Conservation (phyloP, 1,140 invertebrate genomes). For the Paracyclopina nana region DNA sequence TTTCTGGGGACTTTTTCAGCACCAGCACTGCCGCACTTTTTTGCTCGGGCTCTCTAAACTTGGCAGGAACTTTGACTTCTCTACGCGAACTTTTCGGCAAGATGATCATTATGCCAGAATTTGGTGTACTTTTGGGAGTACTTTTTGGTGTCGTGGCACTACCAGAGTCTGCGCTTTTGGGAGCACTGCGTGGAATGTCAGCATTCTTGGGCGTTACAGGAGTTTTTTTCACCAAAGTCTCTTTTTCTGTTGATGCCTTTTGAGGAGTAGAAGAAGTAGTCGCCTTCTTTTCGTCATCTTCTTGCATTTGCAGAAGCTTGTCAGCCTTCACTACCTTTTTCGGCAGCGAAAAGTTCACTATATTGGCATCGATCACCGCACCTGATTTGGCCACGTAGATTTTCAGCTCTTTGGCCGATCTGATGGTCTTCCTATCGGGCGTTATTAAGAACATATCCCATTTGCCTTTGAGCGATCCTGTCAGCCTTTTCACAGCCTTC, state of each 20-base stretch:
- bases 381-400: constrained; percentile 9
- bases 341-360: constrained; percentile 12
- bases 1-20: no score
- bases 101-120: no score
- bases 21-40: no score
- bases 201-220: no score
- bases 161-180: no score
- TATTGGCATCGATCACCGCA: constrained; percentile 5
- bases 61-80: no score
- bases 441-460: constrained; percentile 12
- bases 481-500: constrained; percentile 3
- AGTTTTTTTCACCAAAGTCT: no score
- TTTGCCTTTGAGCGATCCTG: not conserved
- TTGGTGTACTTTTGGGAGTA: no score
- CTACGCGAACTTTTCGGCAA: no score
- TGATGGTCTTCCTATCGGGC: constrained; percentile 9
- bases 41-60: no score
- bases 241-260: not conserved
- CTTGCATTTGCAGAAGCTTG: not conserved
- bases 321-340: not conserved
- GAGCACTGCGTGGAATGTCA: no score
- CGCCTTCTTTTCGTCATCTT: not conserved
- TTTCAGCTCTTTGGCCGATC: not conserved
- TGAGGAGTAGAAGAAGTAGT: not conserved
- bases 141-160: no score